A percentile compares a stretch with the other conserved stretches of the same genome.
phyloP scores from a whole-genome alignment of 1,140 invertebrate species.

The Maconellicoccus hirsutus region DNA sequence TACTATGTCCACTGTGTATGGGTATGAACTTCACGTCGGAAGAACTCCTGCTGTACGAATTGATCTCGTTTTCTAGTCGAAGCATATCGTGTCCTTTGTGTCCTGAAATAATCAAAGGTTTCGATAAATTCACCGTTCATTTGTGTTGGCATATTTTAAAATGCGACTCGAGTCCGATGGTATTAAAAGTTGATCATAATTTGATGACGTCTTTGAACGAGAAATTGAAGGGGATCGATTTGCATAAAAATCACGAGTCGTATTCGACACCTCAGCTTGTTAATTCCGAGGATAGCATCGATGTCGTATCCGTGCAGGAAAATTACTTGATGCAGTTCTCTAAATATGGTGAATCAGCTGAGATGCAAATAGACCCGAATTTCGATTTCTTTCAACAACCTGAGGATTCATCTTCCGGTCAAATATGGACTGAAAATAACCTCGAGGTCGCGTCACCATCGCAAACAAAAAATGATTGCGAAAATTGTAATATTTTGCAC shows the following conservation, averaged over 20 bases:
- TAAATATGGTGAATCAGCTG: too few species aligned
- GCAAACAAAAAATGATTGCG: background rate
- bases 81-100: slow-evolving; percentile 62
- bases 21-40: slow-evolving; percentile 55
- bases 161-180: background rate
- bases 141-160: slow-evolving; percentile 52
- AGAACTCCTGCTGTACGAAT: slow-evolving; percentile 52
- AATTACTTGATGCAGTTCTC: too few species aligned
- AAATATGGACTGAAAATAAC: too few species aligned
- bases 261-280: too few species aligned
- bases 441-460: background rate
- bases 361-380: too few species aligned
- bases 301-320: too few species aligned
- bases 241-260: too few species aligned
- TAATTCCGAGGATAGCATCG: too few species aligned
- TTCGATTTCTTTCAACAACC: too few species aligned
- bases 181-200: background rate
- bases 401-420: too few species aligned
- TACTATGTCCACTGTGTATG: slow-evolving; percentile 55
- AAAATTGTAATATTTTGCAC: slow-evolving; percentile 10
- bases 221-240: background rate
- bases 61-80: slow-evolving; percentile 60
- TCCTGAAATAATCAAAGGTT: slow-evolving; percentile 54
- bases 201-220: background rate
- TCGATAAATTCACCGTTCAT: slow-evolving; percentile 76